phyloP scores from a whole-genome alignment of 2,888 invertebrate species.

The Syritta pipiens region DNA sequence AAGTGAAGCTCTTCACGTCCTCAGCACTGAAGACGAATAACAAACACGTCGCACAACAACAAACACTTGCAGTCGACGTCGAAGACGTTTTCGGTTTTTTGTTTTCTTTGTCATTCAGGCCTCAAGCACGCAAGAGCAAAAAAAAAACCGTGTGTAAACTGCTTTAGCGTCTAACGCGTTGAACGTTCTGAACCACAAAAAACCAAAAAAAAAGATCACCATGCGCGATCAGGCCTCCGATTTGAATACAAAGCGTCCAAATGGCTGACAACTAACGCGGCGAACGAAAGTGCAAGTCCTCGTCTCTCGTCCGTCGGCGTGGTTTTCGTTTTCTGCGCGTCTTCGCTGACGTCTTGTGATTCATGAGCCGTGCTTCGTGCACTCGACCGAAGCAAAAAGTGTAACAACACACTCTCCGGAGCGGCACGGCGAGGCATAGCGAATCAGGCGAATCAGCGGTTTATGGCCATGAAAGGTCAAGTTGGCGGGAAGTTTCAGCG shows the following conservation, averaged over 20 bases:
- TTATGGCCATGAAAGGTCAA: slow-evolving; percentile 60
- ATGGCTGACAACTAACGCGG: slow-evolving; percentile 31
- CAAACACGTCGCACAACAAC: slow-evolving; percentile 43
- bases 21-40: slow-evolving; percentile 57
- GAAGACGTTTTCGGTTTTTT: slow-evolving; percentile 33
- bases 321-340: slow-evolving; percentile 45
- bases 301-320: slow-evolving; percentile 4
- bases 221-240: slow-evolving; percentile 16
- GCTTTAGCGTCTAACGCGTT: slow-evolving; percentile 57
- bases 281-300: slow-evolving; percentile 68
- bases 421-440: neutral
- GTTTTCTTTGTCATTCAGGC: slow-evolving; percentile 40
- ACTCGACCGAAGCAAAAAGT: slow-evolving; percentile 49
- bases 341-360: slow-evolving; percentile 41
- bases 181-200: no score
- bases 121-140: slow-evolving; percentile 37
- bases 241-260: slow-evolving; percentile 56
- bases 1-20: slow-evolving; percentile 69
- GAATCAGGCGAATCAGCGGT: slow-evolving; percentile 12
- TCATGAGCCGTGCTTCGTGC: slow-evolving; percentile 45
- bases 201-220: no score
- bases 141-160: slow-evolving; percentile 58
- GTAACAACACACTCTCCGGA: slow-evolving; percentile 34
- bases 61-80: slow-evolving; percentile 50
- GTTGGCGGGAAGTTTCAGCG: slow-evolving; percentile 25